phyloP scores from a whole-genome alignment of 2,888 invertebrate species.

The Parnassius mnemosyne region DNA sequence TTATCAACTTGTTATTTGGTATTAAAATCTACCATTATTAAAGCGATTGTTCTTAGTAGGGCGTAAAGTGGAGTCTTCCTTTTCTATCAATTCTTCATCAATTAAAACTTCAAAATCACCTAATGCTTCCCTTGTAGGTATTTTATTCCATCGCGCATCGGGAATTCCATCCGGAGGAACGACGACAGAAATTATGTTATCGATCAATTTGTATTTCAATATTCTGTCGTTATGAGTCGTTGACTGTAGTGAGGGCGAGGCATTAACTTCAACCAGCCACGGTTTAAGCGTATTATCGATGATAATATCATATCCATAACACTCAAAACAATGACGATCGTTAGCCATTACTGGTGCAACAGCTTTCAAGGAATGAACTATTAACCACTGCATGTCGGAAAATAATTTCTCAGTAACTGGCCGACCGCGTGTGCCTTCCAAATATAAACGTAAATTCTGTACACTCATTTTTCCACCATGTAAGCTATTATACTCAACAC shows the following conservation, averaged over 20 bases:
- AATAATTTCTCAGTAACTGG: conserved; percentile 93
- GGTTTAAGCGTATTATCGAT: conserved; percentile 97
- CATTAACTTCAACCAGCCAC: conserved; percentile 97
- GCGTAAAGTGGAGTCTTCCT: conserved; percentile 38
- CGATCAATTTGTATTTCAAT: conserved; percentile 95
- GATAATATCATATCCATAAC: conserved; percentile 97
- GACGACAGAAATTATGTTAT: conserved; percentile 94
- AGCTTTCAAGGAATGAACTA: conserved; percentile 95
- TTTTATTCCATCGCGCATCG: conserved; percentile 94
- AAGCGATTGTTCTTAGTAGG: conserved; percentile 12
- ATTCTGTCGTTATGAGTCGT: conserved; percentile 97
- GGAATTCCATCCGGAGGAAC: conserved; percentile 93
- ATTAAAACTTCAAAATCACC: conserved; percentile 91
- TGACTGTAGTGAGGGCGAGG: conserved; percentile 95
- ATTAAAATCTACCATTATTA: neutral
- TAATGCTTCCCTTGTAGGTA: conserved; percentile 86
- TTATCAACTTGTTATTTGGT: too few relatives aligned
- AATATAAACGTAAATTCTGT: conserved; percentile 92
- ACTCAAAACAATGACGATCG: conserved; percentile 95
- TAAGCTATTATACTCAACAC: conserved; percentile 95
- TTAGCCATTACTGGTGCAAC: conserved; percentile 96
- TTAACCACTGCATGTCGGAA: conserved; percentile 93
- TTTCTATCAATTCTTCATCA: conserved; percentile 89
- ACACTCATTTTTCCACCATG: conserved; percentile 98
- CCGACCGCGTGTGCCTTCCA: conserved; percentile 95